Conservation (phyloP, 2,797 vertebrate genomes). For the Aulostomus chinensis region DNA sequence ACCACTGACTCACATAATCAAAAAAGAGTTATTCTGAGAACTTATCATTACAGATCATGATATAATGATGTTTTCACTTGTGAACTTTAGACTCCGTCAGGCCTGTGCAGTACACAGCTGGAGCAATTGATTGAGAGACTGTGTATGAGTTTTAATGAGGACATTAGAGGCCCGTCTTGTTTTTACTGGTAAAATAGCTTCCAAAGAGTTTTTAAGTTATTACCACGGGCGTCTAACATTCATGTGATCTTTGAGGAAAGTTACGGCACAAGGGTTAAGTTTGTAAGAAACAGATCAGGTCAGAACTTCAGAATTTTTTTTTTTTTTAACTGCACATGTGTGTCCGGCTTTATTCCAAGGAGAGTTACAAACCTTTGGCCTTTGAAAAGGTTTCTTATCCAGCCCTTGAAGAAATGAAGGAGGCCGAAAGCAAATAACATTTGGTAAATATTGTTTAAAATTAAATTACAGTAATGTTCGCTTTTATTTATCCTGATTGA, state of each 20-base stretch:
- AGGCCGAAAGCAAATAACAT: no score
- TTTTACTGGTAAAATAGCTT: conserved; percentile 46
- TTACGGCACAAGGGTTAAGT: not conserved
- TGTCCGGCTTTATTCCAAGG: no score
- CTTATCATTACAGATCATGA: conserved; percentile 78
- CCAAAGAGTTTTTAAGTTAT: conserved; percentile 36
- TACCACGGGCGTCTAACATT: conserved; percentile 31
- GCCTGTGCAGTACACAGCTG: conserved; percentile 50
- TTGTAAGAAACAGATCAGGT: conserved; percentile 9
- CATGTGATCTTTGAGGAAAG: conserved; percentile 13
- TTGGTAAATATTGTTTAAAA: no score
- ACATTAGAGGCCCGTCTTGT: conserved; percentile 52
- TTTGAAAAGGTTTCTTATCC: no score
- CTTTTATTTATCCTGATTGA: no score
- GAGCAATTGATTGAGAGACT: conserved; percentile 65
- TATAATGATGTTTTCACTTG: conserved; percentile 75
- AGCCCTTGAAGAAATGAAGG: no score
- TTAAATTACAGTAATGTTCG: no score
- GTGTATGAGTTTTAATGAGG: conserved; percentile 66
- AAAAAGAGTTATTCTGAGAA: conserved; percentile 77
- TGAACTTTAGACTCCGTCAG: conserved; percentile 70
- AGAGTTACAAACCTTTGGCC: no score
- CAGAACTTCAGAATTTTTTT: no score
- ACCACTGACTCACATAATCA: conserved; percentile 73
- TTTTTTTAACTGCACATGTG: no score